These are phyloP conservation scores for Pachycephala philippinensis DNA, from an alignment of 2,113 vertebrate species.

Conservation along the genomic window DNA sequence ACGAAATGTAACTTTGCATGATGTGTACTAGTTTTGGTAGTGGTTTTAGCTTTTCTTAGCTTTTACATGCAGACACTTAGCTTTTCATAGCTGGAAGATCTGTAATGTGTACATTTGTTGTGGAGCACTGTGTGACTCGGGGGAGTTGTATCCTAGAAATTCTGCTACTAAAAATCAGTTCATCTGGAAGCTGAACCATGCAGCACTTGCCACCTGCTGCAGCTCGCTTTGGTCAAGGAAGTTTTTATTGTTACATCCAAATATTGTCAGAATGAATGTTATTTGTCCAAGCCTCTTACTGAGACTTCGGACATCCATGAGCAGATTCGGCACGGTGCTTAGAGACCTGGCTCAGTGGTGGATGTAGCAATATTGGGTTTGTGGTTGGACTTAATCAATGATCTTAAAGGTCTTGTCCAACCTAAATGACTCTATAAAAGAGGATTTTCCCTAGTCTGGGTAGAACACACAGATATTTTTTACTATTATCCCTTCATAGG, in stretches of 20 bases:
- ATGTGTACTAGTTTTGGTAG: neutral
- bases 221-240: neutral
- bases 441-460: neutral
- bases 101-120: neutral
- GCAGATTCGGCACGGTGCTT: neutral
- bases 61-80: neutral
- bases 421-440: neutral
- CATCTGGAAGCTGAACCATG: neutral
- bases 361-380: neutral
- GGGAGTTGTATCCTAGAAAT: neutral
- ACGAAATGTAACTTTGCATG: neutral
- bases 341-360: neutral
- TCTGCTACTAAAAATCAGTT: neutral
- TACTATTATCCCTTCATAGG: neutral
- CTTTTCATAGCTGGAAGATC: neutral
- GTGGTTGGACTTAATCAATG: neutral
- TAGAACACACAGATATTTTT: neutral
- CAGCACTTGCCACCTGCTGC: neutral
- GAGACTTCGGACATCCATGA: neutral
- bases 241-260: neutral
- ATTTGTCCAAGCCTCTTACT: neutral
- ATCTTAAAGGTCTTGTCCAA: neutral
- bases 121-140: neutral
- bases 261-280: neutral
- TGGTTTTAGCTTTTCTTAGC: neutral